Evolutionary conservation across 1,140 invertebrate species (phyloP).

Genomic region (Heliconius hermathena): DNA sequence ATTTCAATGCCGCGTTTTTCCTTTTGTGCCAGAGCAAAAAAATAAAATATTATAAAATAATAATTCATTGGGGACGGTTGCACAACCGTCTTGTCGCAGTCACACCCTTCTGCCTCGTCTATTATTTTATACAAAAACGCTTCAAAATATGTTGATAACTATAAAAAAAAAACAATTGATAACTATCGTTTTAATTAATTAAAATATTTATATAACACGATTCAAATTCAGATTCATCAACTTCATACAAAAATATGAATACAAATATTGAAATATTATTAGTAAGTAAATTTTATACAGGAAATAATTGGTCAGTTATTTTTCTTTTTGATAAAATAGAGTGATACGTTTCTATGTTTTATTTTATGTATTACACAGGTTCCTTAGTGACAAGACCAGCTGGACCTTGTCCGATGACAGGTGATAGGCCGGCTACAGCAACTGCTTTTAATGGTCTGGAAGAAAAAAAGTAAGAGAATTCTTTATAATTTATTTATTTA

Average conservation of each 20-base stretch:
- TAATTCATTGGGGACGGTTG: neutral
- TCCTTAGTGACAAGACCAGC: slow-evolving; percentile 68
- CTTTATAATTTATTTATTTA: too few relatives aligned
- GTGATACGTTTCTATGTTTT: neutral
- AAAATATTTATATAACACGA: neutral
- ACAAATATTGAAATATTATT: slow-evolving; percentile 2
- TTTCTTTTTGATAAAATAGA: neutral
- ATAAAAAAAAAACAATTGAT: neutral
- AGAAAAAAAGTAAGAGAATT: slow-evolving; percentile 21
- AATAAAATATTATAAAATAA: neutral
- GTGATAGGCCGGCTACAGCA: slow-evolving; percentile 63
- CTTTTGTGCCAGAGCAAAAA: neutral
- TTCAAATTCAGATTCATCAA: neutral
- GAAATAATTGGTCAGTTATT: too few relatives aligned
- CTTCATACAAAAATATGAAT: neutral
- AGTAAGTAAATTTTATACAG: neutral
- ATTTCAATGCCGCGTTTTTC: neutral
- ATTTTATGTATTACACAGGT: slow-evolving; percentile 15
- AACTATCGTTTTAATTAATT: neutral
- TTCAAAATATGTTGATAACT: neutral
- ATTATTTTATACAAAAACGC: neutral
- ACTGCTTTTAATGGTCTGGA: slow-evolving; percentile 70
- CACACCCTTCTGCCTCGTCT: too few relatives aligned
- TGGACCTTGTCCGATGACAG: slow-evolving; percentile 67
- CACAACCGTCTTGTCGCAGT: too few relatives aligned